phyloP scores from a whole-genome alignment of 2,888 invertebrate species.

The Caenorhabditis zanzibari region DNA sequence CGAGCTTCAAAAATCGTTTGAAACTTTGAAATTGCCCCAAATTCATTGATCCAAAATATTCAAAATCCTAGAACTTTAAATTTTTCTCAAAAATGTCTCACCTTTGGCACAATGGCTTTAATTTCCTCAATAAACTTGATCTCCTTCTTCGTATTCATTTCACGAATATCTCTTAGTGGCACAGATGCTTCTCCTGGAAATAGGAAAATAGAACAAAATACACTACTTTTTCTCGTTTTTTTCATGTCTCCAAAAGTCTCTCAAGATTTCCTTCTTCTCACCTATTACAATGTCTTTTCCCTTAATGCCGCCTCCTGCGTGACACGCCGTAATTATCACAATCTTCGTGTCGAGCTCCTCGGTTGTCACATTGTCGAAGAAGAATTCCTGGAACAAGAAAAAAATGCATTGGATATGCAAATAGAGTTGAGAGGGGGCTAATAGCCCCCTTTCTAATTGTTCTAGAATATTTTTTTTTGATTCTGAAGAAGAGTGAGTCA shows the following conservation, averaged over 20 bases:
- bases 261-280: conserved; percentile 68
- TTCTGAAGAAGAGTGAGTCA: conserved; percentile 8
- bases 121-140: conserved; percentile 84
- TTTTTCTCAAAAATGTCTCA: conserved; percentile 33
- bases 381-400: conserved; percentile 83
- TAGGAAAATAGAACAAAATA: neutral
- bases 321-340: conserved; percentile 84
- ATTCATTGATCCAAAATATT: too few relatives aligned
- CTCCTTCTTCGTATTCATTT: conserved; percentile 84
- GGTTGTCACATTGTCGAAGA: conserved; percentile 84
- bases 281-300: conserved; percentile 68
- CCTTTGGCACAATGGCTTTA: conserved; percentile 82
- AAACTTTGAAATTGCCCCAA: too few relatives aligned
- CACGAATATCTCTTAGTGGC: conserved; percentile 84
- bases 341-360: conserved; percentile 84
- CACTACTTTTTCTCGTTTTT: neutral
- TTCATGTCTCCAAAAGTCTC: neutral
- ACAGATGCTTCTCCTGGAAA: conserved; percentile 83
- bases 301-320: conserved; percentile 81
- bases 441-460: conserved; percentile 39
- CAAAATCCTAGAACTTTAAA: neutral
- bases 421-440: neutral
- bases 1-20: too few relatives aligned
- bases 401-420: conserved; percentile 34
- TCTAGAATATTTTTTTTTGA: conserved; percentile 9